Evolutionary conservation across 2,888 invertebrate species (phyloP), one percentile per base, ranked within the genome.

Genomic region (Alitta virens): DNA sequence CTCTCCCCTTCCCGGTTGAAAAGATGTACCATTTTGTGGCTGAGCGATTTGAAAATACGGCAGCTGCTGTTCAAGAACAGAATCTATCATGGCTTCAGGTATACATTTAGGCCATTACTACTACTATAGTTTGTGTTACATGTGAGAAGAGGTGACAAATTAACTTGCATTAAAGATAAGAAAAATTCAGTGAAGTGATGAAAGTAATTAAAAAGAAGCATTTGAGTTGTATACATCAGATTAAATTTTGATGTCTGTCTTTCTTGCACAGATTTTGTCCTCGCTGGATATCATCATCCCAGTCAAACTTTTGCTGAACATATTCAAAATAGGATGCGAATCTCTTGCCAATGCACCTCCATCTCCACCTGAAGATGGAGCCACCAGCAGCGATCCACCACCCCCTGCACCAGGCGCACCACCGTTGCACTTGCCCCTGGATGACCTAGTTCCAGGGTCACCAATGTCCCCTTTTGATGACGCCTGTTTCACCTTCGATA

Each of bases 21-120:
- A 91, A 93, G 75, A 90, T 98, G 87, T 99, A 96, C 82, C 90
- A 91, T 76, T 99, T 99, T 82, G 91, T 98, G 42, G 89, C 90
- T 0, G 88, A 90, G 60, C 86, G 94, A 57, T 95, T 97, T 67
- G 72, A 74, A 57, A 77, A 79, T 52, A 75, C 76, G 18, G 75
- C 78, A 60, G 79, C 80, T 24, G 75, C 78, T 53, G 83, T 84
- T 9, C 82, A 84, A 72, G 81, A 83, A 67, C 82, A 84, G 64
- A 83, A 83, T 2, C 71, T 85, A 25, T 81, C 82, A 60, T 85
- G 85, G 85, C 73, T 85, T 33, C 84, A 83, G 78, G 82, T 81
- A 64, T 7, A n/a, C n/a, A n/a, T n/a, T n/a, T n/a, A n/a, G n/a
- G n/a, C n/a, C n/a, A n/a, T n/a, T n/a, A n/a, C n/a, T n/a, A n/a